A percentile compares a stretch with the other conserved stretches of the same genome.
Evolutionary conservation across 1,140 invertebrate species (phyloP).

Genomic region (Eupeodes corollae): DNA sequence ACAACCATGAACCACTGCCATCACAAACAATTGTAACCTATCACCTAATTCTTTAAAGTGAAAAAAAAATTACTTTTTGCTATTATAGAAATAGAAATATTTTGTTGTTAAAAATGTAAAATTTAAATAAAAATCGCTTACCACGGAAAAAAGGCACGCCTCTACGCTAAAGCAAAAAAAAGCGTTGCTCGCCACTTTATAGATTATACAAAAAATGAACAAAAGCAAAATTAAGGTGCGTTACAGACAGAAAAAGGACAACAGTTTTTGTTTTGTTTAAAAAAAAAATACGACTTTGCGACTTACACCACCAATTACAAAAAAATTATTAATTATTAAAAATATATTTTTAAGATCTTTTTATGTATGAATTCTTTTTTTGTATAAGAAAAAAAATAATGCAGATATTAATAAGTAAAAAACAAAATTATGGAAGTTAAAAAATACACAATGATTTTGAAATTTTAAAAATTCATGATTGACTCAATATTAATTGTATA

Average conservation of each 20-base stretch:
- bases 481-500: background rate
- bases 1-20: too few species aligned
- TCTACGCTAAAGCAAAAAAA: background rate
- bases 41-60: too few species aligned
- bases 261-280: too few species aligned
- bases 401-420: background rate
- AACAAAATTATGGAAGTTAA: background rate
- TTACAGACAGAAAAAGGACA: background rate
- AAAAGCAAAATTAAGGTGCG: background rate
- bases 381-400: background rate
- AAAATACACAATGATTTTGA: background rate
- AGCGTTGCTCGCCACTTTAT: too few species aligned
- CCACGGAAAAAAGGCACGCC: background rate
- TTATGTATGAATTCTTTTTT: too few species aligned
- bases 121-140: background rate
- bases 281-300: background rate
- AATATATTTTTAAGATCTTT: background rate
- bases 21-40: too few species aligned
- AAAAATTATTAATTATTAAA: background rate
- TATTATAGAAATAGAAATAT: too few species aligned
- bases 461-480: background rate
- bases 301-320: constrained; percentile 1
- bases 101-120: background rate
- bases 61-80: too few species aligned
- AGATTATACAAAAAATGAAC: background rate